These are phyloP conservation scores for Pristis pectinata DNA, from an alignment of 2,797 vertebrate genomes.

Conservation along the genomic window DNA sequence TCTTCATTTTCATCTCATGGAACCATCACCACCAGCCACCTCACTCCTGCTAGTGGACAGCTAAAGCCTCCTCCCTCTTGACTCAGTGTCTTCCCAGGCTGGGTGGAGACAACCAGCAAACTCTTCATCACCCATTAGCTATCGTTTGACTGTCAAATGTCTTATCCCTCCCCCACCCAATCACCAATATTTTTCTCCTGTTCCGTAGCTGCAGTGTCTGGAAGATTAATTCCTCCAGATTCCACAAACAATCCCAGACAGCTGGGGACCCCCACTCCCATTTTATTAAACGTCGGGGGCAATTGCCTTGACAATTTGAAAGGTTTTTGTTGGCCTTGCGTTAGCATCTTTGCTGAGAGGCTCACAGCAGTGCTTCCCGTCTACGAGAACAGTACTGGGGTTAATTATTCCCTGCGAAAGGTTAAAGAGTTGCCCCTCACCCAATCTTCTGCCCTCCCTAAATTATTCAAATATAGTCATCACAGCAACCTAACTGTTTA, in stretches of 20 bases:
- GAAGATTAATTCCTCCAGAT: not conserved
- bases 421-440: slow-evolving; percentile 33
- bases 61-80: not conserved
- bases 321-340: not conserved
- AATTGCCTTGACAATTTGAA: not conserved
- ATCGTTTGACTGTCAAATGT: not conserved
- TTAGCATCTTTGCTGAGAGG: not conserved
- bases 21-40: not conserved
- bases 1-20: not conserved
- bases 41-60: not conserved
- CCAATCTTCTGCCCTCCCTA: slow-evolving; percentile 2
- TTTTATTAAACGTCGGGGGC: not conserved
- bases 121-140: not conserved
- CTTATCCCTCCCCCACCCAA: not conserved
- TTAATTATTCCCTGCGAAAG: not conserved
- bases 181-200: not conserved
- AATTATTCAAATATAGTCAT: slow-evolving; percentile 36
- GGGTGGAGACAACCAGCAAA: not conserved
- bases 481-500: slow-evolving; percentile 46
- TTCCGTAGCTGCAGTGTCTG: too few relatives aligned
- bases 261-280: not conserved
- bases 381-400: not conserved
- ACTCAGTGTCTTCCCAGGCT: not conserved
- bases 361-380: not conserved
- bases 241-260: not conserved